Base-by-base conservation (phyloP, 2,797 vertebrate species). In the Cheracebus regulus region DNA sequence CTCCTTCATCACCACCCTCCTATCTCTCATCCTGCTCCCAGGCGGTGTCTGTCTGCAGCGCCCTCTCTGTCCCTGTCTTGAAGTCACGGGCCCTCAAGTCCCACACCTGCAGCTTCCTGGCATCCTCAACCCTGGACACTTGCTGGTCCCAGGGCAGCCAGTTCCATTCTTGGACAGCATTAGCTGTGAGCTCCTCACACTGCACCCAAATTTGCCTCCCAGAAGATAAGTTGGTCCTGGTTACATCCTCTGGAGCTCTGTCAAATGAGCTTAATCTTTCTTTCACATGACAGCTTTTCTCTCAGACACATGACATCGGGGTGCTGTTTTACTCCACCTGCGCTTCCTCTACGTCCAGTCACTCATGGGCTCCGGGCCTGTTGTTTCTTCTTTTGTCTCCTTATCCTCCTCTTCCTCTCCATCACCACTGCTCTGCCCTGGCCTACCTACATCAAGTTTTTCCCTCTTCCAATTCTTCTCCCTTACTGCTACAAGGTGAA, bases 1-100 rank as follows among this genome's bases (percentile, higher is more conserved):
- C 98, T 95, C 80, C 90, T 73, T 85, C 96, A 26, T 52, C 93
- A 79, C 67, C 96, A 75, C 88, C 76, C 93, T 95, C 95, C 80
- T 64, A 39, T 64, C 91, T 55, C 97, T 79, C 91, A 57, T 75
- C 91, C 70, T 85, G 55, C 75, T 87, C 88, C 75, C 24, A n/a
- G 89, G 93, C 22, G 1, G n/a, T 12, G 80, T 94, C 95, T 90
- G 84, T 95, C 91, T 93, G 89, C 57, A 57, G 89, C 72, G 1
- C 48, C 52, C 76, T 36, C 58, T 58, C 33, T 10, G 33, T 36
- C 85, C 85, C 90, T n/a, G 64, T 64, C 33, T 46, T 30, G 1
- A 70, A 92, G 83, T n/a, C 57, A 7, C 1, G 0, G 57, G n/a
- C 81, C 81, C 15, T 39, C 14, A 13, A 10, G 50, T 44, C 91